phyloP scores from a whole-genome alignment of 2,888 invertebrate genomes.

The Melanostoma mellinum region DNA sequence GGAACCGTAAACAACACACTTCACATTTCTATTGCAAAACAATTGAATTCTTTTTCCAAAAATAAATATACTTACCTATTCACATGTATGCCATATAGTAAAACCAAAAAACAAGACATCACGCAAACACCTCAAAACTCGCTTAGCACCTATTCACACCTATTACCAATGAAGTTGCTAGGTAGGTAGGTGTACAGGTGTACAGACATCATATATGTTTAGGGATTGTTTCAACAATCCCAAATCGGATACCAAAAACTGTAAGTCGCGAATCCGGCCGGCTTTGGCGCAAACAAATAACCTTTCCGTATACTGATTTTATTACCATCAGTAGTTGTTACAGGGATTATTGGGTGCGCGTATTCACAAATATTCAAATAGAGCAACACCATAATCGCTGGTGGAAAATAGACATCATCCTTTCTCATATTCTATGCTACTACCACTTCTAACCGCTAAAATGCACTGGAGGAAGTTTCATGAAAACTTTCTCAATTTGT shows the following conservation, averaged over 20 bases:
- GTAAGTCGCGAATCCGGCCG: slow-evolving; percentile 34
- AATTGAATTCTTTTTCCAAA: slow-evolving; percentile 52
- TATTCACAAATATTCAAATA: slow-evolving; percentile 38
- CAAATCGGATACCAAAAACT: slow-evolving; percentile 48
- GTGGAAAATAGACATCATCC: slow-evolving; percentile 21
- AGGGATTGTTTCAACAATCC: slow-evolving; percentile 42
- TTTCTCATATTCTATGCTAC: not conserved
- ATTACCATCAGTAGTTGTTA: slow-evolving; percentile 56
- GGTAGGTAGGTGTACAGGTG: not conserved
- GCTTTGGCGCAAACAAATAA: slow-evolving; percentile 62
- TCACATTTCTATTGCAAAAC: slow-evolving; percentile 66
- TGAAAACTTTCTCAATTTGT: slow-evolving; percentile 42
- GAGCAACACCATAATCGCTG: slow-evolving; percentile 6
- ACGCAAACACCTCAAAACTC: slow-evolving; percentile 61
- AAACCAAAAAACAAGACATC: slow-evolving; percentile 64
- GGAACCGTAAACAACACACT: slow-evolving; percentile 46
- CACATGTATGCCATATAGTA: not conserved
- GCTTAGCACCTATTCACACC: slow-evolving; percentile 62
- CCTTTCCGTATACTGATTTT: slow-evolving; percentile 67
- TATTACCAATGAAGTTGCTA: slow-evolving; percentile 13
- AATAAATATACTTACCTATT: slow-evolving; percentile 4
- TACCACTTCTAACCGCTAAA: not conserved
- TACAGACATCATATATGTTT: slow-evolving; percentile 16
- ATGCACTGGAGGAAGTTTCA: slow-evolving; percentile 36
- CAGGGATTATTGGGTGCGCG: slow-evolving; percentile 43